Base-by-base conservation (phyloP, 2,888 invertebrate species). In the Archaeoteleia sp. region DNA sequence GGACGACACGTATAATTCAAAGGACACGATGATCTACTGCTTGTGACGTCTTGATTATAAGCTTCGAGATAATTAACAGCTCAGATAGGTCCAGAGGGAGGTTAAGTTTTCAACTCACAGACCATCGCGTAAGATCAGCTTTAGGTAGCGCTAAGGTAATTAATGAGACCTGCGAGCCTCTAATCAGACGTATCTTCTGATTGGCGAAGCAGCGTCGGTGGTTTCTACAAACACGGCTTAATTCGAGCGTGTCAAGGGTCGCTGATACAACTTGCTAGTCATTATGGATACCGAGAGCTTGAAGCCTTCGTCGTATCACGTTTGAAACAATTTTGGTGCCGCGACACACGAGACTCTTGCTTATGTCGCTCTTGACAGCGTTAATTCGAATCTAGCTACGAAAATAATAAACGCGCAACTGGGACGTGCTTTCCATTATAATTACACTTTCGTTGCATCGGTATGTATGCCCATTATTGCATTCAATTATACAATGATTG, bases 151-250 rank as follows among this genome's bases (percentile, higher is more conserved):
- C 62, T 46, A 32, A 53, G 75, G 61, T 82, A 81, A 82, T 82
- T 83, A 83, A 83, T 79, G 79, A 81, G 76, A 68, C 72, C 65
- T 62, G 70, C 73, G 75, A 76, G 77, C 79, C 82, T 84, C 80
- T 83, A 83, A 84, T 84, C 83, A 84, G 78, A 81, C 80, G 77
- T 77, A 78, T 74, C 77, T 79, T 76, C 75, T 81, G 80, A 84
- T 82, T 82, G 78, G 77, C 72, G 71, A 67, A 69, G 55, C 73
- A 69, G 54, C 57, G 67, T 58, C 55, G 45, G 63, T 61, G 69
- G 72, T 70, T 71, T 69, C 71, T 68, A 67, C 79, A 82, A 82
- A 82, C 79, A 81, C 61, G 66, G 70, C 76, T 77, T 78, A 76
- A 80, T 79, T 78, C 77, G 70, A 71, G 73, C 75, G 74, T 71